phyloP scores from a whole-genome alignment of 2,888 invertebrate genomes.

The Melinopterus prodromus region DNA sequence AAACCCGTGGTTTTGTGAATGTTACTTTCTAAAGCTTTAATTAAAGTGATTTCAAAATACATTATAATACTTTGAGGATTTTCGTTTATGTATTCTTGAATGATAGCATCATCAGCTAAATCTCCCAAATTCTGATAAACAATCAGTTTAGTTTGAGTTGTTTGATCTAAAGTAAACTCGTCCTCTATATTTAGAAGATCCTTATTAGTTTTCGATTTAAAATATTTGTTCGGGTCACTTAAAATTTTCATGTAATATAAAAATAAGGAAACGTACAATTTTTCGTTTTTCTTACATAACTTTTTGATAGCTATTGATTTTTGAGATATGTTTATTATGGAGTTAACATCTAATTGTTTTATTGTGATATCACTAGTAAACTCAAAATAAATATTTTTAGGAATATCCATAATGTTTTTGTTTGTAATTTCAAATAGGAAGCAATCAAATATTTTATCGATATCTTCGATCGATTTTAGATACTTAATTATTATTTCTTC shows the following conservation, averaged over 20 bases:
- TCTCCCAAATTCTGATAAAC: constrained; percentile 64
- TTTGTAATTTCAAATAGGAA: constrained; percentile 53
- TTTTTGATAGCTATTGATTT: constrained; percentile 55
- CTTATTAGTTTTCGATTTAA: constrained; percentile 49
- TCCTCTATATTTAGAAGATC: constrained; percentile 58
- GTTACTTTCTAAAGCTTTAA: constrained; percentile 43
- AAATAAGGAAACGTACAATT: constrained; percentile 55
- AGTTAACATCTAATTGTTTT: constrained; percentile 31
- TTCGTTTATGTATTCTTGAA: constrained; percentile 60
- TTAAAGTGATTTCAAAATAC: constrained; percentile 63
- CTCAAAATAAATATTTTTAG: constrained; percentile 49
- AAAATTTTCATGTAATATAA: constrained; percentile 58
- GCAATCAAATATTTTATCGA: constrained; percentile 50
- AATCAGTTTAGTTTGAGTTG: constrained; percentile 58
- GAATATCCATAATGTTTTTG: constrained; percentile 45
- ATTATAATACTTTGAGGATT: constrained; percentile 61
- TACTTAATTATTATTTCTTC: constrained; percentile 49
- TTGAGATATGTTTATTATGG: constrained; percentile 45
- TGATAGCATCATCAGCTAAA: constrained; percentile 61
- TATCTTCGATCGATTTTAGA: constrained; percentile 41
- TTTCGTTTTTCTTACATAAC: constrained; percentile 51
- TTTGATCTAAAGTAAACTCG: constrained; percentile 53
- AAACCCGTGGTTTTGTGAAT: constrained; percentile 46
- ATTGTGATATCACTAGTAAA: constrained; percentile 45
- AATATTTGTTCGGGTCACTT: constrained; percentile 50